Conservation (phyloP, 1,140 invertebrate species). For the Contarinia nasturtii region DNA sequence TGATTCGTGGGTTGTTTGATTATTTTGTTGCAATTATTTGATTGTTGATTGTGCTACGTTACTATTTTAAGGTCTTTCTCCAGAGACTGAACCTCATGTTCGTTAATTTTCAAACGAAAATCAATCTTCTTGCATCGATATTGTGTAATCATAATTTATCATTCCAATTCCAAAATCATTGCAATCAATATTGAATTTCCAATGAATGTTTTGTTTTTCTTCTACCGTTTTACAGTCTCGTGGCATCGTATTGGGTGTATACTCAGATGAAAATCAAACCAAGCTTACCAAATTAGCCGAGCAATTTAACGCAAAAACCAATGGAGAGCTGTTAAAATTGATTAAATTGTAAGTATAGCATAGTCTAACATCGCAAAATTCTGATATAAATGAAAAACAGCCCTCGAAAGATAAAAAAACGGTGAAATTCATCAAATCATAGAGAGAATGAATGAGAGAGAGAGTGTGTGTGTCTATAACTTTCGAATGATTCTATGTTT, state of each 20-base stretch:
- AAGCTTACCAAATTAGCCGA: background rate
- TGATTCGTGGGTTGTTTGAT: too few species aligned
- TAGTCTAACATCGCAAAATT: background rate
- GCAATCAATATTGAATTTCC: too few species aligned
- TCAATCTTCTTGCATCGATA: too few species aligned
- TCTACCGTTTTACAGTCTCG: background rate
- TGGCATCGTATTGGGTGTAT: conserved; percentile 1
- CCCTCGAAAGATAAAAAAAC: background rate
- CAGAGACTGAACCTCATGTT: too few species aligned
- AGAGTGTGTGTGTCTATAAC: background rate
- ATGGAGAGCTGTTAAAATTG: background rate
- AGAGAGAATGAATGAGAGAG: too few species aligned
- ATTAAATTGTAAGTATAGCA: background rate
- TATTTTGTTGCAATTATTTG: too few species aligned
- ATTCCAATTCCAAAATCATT: too few species aligned
- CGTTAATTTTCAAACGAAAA: too few species aligned
- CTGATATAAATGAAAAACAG: background rate
- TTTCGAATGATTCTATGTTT: background rate
- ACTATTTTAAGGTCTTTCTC: too few species aligned
- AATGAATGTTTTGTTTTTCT: too few species aligned
- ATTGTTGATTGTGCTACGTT: too few species aligned
- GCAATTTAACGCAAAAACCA: background rate
- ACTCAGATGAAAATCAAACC: background rate
- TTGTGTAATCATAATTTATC: too few species aligned
- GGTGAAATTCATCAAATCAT: background rate